Base-by-base conservation (phyloP, 2,797 vertebrate species). In the Pseudopleuronectes americanus region DNA sequence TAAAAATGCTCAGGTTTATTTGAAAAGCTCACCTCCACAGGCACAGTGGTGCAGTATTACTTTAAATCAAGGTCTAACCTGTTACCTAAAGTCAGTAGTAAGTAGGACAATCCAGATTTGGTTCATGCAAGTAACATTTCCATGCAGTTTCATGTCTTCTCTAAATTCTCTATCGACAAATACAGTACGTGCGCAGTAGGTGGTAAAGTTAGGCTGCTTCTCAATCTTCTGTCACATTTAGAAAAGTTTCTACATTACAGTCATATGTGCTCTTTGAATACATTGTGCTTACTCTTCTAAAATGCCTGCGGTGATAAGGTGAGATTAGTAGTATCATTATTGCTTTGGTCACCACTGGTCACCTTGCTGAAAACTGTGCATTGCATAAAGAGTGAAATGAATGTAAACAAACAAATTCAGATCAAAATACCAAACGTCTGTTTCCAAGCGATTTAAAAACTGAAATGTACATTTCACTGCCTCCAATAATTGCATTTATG, bases 351-450 rank as follows among this genome's bases (percentile, higher is more conserved):
- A 77, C 71, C 79, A 24, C 57, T 23, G 36, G 9, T 62, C 69
- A 57, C 59, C 21, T 61, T 2, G 58, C 64, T 53, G 67, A 64
- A 62, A 79, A 85, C 4, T 0, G 12, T 54, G 60, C 68, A 45
- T 83, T 86, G 86, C 85, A 88, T 87, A 77, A 87, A 83, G 63
- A 85, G 71, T 64, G 21, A 77, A 79, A 69, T 73, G 51, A 87
- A 79, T 80, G 81, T 89, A 87, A 83, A 87, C 80, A 87, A 83
- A 83, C 64, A 58, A 83, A 88, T 90, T 77, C 74, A 80, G 59
- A 13, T 89, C 49, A 76, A 78, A 71, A 75, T 73, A 61, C 23
- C 57, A 62, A 67, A 67, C 33, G 23, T 76, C 58, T 58, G 54
- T 65, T 66, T 81, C 57, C 33, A 78, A 86, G 77, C 76, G 80